Evolutionary conservation across 1,140 invertebrate species (phyloP).

Genomic region (Euwallacea fornicatus): DNA sequence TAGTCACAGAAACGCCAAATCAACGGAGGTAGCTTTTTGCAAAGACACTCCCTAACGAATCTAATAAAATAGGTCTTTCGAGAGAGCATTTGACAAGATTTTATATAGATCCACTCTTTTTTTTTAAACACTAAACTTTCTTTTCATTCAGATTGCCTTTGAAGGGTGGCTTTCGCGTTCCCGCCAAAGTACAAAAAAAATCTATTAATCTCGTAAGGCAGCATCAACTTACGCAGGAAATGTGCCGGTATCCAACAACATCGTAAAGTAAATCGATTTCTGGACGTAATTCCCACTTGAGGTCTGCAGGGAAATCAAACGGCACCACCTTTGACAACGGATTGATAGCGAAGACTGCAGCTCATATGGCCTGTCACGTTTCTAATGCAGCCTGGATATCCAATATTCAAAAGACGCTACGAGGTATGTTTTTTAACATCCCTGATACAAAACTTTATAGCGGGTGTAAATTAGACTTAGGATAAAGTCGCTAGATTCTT

Average conservation of each 20-base stretch:
- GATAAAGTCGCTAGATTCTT: not conserved
- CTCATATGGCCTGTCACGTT: conserved; percentile 14
- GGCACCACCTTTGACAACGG: conserved; percentile 8
- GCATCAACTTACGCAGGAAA: conserved; percentile 4
- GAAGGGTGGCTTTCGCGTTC: too few species aligned
- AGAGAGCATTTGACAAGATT: conserved; percentile 7
- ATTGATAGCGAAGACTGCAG: conserved; percentile 15
- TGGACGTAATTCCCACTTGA: conserved; percentile 3
- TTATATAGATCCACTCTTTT: not conserved
- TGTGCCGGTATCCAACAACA: not conserved
- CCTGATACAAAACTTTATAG: too few species aligned
- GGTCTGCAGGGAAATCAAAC: conserved; percentile 12
- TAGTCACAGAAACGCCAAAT: conserved; percentile 14
- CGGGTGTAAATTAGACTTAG: too few species aligned
- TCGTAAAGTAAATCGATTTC: conserved; percentile 6
- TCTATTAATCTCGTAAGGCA: too few species aligned
- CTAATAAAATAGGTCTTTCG: conserved; percentile 7
- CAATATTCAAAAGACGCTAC: conserved; percentile 5
- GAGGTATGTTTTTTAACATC: too few species aligned
- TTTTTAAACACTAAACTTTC: too few species aligned
- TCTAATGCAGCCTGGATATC: conserved; percentile 1
- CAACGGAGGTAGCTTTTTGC: conserved; percentile 7
- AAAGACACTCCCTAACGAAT: conserved; percentile 11
- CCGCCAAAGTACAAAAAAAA: too few species aligned
- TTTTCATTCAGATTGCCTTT: too few species aligned